phyloP scores from a whole-genome alignment of 2,888 invertebrate species.

The Lochmaea capreae region DNA sequence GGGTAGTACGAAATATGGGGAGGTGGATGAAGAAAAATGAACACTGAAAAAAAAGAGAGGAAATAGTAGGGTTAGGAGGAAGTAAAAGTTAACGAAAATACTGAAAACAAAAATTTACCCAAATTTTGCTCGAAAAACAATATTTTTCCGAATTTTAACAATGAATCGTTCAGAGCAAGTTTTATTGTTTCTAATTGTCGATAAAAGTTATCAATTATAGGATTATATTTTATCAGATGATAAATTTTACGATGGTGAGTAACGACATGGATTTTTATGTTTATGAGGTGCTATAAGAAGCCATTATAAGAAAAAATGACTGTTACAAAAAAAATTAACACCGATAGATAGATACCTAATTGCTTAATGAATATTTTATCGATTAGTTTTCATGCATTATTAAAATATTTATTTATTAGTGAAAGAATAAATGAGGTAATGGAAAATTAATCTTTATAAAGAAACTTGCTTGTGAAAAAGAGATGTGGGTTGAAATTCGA shows the following conservation, averaged over 20 bases:
- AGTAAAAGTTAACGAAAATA: too few relatives aligned
- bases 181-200: constrained; percentile 60
- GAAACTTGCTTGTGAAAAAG: too few relatives aligned
- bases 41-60: too few relatives aligned
- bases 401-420: neutral
- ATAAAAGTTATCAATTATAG: constrained; percentile 60
- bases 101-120: too few relatives aligned
- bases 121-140: too few relatives aligned
- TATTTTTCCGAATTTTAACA: too few relatives aligned
- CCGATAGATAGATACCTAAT: neutral
- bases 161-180: constrained; percentile 19
- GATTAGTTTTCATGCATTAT: neutral
- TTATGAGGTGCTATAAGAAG: constrained; percentile 41
- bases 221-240: constrained; percentile 55
- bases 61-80: too few relatives aligned
- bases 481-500: too few relatives aligned
- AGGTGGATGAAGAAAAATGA: too few relatives aligned
- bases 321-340: constrained; percentile 1
- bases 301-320: constrained; percentile 21
- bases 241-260: constrained; percentile 53
- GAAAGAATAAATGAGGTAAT: too few relatives aligned
- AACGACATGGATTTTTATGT: constrained; percentile 46
- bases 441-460: too few relatives aligned
- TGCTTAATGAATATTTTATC: neutral
- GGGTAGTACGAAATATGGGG: too few relatives aligned